A percentile compares a stretch with the other conserved stretches of the same genome.
Conservation (phyloP, 2,113 vertebrate genomes). For the Arvicanthis niloticus region DNA sequence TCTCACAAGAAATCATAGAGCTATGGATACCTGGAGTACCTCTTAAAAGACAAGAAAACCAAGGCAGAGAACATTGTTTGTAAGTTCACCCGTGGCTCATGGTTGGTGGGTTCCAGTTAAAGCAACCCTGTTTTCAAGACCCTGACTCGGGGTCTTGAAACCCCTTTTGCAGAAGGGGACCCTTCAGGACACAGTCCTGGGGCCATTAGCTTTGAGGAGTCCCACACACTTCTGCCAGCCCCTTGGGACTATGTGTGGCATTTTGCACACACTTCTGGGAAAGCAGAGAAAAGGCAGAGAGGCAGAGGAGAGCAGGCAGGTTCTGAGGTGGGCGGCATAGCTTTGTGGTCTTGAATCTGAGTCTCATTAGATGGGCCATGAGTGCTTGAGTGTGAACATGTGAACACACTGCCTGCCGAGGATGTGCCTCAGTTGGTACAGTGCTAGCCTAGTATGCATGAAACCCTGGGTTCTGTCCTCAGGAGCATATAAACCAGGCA, state of each 20-base stretch:
- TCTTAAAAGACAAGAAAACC: not conserved
- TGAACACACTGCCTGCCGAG: no score
- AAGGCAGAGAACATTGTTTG: not conserved
- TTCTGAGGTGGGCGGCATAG: not conserved
- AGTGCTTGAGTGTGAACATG: no score
- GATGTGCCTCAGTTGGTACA: not conserved
- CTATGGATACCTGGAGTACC: not conserved
- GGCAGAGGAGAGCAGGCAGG: not conserved
- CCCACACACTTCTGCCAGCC: not conserved
- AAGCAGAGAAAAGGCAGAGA: not conserved
- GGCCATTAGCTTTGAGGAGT: not conserved
- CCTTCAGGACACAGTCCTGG: not conserved
- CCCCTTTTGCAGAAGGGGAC: not conserved
- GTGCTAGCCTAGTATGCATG: no score
- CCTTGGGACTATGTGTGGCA: rapidly evolving
- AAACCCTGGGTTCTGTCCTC: not conserved
- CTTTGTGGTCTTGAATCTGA: not conserved
- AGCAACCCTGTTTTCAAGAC: not conserved
- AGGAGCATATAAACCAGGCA: not conserved
- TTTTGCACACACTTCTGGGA: not conserved
- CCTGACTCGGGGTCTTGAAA: no score
- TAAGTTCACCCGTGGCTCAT: not conserved
- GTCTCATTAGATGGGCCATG: not conserved
- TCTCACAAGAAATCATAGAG: rapidly evolving
- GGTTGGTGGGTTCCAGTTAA: not conserved